Base-by-base conservation (phyloP, 2,797 vertebrate genomes). In the Typhlichthys eigenmanni region DNA sequence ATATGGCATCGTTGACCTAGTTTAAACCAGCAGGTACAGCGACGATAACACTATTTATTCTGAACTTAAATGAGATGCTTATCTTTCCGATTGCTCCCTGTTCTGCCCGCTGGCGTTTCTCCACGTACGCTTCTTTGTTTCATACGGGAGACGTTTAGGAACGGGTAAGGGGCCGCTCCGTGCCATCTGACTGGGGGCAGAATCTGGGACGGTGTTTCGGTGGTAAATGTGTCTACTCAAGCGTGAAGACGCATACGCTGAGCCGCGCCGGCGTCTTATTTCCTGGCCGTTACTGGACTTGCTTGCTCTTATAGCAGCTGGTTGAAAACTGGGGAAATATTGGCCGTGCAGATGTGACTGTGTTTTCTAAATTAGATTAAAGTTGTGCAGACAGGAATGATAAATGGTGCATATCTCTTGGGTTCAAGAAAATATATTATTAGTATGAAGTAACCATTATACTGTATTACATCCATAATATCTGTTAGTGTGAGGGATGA, bases 101-200 rank as follows among this genome's bases (percentile, higher is more conserved):
- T 81, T 76, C 83, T 80, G 76, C 83, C 87, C 78, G 85, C 76
- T 29, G 24, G 24, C 24, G 24, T 46, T 4, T 14, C 6, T 76
- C 83, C 77, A 79, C 83, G 87, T 77, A 86, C 74, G 74, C 74
- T 72, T 69, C 86, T 86, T 76, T 2, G 58, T 75, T 82, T 75
- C 79, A 73, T 81, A 76, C 72, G 72, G 87, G 72, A 77, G 78
- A 75, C 78, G 67, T 92, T 91, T 87, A 77, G 87, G 87, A 87
- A 89, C 89, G 86, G 88, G 86, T 87, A 89, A 87, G 88, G 79
- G 88, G 86, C 76, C 85, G 80, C 88, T 89, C 81, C 76, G 85
- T 86, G 87, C 88, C 81, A 75, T 85, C 87, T 88, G 85, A 88
- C 87, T 86, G 85, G 82, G 88, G 88, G 86, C 83, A 80, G 84